Conservation (phyloP, 1,140 invertebrate species). For the Tetramorium simillimum region DNA sequence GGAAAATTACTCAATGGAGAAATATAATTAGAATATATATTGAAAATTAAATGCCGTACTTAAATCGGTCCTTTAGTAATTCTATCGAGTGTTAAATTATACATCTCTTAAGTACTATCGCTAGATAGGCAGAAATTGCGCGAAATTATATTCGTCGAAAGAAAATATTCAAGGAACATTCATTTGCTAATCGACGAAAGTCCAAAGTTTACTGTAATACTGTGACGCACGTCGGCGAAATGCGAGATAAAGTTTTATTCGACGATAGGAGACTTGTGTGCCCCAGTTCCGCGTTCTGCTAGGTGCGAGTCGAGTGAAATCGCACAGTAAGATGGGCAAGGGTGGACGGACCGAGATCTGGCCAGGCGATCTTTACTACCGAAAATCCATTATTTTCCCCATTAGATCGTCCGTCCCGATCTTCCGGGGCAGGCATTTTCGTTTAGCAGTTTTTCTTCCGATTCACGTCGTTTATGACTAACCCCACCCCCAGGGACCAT, state of each 20-base stretch:
- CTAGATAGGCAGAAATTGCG: not conserved
- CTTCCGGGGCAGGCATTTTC: constrained; percentile 81
- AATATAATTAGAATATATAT: constrained; percentile 14
- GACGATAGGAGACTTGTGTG: constrained; percentile 20
- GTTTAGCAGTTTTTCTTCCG: constrained; percentile 86
- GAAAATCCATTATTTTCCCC: constrained; percentile 85
- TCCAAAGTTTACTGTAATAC: not conserved
- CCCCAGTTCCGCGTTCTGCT: constrained; percentile 13
- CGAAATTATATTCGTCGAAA: not conserved
- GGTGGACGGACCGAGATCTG: constrained; percentile 77
- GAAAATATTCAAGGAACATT: not conserved
- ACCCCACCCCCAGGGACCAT: constrained; percentile 63
- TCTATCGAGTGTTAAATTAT: not conserved
- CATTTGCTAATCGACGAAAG: constrained; percentile 27
- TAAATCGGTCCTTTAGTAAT: not conserved
- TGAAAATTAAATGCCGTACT: not conserved
- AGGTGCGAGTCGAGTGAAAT: constrained; percentile 50
- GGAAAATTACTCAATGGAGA: not conserved
- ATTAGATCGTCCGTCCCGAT: constrained; percentile 83
- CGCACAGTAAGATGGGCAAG: constrained; percentile 64
- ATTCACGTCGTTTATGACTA: constrained; percentile 84
- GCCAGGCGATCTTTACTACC: constrained; percentile 83
- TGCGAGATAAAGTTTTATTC: constrained; percentile 37
- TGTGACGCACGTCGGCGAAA: not conserved
- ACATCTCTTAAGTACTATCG: not conserved